phyloP scores from a whole-genome alignment of 2,113 vertebrate species.

The Grammomys dolichurus region DNA sequence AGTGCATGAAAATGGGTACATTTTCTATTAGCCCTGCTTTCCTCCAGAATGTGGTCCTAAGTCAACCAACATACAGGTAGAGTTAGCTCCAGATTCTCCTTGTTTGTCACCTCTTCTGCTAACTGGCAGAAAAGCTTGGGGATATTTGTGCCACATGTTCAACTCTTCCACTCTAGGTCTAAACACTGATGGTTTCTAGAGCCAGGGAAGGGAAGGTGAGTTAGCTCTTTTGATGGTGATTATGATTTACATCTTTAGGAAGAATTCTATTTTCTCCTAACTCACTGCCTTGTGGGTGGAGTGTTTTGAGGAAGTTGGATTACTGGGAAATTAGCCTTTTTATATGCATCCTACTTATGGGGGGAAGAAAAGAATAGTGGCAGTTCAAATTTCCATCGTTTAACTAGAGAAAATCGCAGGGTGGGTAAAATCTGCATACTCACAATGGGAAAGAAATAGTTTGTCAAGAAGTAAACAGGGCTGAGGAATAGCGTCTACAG shows the following conservation, averaged over 20 bases:
- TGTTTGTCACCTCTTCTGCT: background rate
- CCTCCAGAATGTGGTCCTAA: background rate
- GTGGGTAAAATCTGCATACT: constrained; percentile 68
- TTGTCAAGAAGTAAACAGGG: constrained; percentile 76
- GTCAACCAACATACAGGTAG: background rate
- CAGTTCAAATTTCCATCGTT: constrained; percentile 71
- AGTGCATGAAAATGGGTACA: background rate
- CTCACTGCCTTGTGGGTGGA: constrained; percentile 74
- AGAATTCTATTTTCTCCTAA: constrained; percentile 70
- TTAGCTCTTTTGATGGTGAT: constrained; percentile 60
- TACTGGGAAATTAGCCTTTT: constrained; percentile 75
- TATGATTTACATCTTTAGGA: constrained; percentile 62
- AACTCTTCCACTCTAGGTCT: background rate
- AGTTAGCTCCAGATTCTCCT: background rate
- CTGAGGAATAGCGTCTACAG: constrained; percentile 37
- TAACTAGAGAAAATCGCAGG: constrained; percentile 68
- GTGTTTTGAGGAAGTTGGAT: constrained; percentile 79
- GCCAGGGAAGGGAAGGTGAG: background rate
- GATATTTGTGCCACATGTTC: background rate
- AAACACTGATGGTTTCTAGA: background rate
- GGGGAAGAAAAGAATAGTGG: constrained; percentile 33
- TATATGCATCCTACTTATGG: constrained; percentile 69
- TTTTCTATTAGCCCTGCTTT: background rate
- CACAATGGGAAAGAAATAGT: constrained; percentile 78
- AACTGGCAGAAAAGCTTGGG: background rate